Conservation (phyloP, 2,113 vertebrate species). For the Thymallus thymallus region DNA sequence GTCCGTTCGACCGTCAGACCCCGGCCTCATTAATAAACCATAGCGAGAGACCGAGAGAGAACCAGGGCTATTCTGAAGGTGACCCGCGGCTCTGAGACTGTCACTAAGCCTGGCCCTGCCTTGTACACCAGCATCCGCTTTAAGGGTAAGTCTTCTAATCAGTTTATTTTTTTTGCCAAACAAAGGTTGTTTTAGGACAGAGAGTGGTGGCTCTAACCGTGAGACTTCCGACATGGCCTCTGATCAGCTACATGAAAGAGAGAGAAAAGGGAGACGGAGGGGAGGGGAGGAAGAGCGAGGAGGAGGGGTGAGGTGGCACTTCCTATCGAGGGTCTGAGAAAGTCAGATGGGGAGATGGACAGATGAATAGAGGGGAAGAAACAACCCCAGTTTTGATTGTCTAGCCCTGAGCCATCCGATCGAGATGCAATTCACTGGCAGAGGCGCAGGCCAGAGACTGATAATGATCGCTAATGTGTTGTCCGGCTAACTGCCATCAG, state of each 20-base stretch:
- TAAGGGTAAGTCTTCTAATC: not conserved
- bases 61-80: no score
- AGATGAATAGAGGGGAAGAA: not conserved
- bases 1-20: not conserved
- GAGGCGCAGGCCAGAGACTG: not conserved
- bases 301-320: not conserved
- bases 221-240: not conserved
- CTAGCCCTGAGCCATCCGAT: not conserved
- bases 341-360: not conserved
- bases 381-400: not conserved
- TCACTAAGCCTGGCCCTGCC: no score
- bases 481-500: not conserved
- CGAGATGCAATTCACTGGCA: not conserved
- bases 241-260: not conserved
- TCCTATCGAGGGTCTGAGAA: not conserved
- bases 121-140: no score
- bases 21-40: not conserved
- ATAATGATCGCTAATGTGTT: not conserved
- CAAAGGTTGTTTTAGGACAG: not conserved
- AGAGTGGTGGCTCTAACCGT: not conserved
- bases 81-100: no score
- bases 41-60: no score
- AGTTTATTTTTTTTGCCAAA: not conserved
- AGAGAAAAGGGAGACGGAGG: not conserved
- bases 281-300: not conserved